Evolutionary conservation across 2,113 vertebrate genomes (phyloP).

Genomic region (Craseonycteris thonglongyai): DNA sequence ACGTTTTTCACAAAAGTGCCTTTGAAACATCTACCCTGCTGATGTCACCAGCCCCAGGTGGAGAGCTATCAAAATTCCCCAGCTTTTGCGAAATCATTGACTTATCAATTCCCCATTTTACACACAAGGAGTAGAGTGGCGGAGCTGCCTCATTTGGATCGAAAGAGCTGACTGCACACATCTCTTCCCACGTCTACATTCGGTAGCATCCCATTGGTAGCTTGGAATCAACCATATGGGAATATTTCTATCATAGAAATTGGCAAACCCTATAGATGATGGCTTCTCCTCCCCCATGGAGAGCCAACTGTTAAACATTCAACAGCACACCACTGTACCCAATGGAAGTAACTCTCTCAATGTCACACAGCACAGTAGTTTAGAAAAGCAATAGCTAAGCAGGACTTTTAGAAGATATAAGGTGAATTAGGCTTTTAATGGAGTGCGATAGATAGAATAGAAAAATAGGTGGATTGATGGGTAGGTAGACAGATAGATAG

Average conservation of each 20-base stretch:
- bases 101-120: background rate
- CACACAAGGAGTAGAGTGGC: accelerated
- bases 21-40: background rate
- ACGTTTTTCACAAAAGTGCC: background rate
- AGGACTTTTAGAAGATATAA: background rate
- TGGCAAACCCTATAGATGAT: background rate
- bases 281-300: background rate
- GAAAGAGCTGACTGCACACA: accelerated
- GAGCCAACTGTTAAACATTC: background rate
- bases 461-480: too few species aligned
- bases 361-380: background rate
- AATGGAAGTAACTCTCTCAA: background rate
- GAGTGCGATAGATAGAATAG: background rate
- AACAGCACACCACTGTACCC: background rate
- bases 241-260: background rate
- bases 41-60: accelerated
- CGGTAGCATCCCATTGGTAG: accelerated
- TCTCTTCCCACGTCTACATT: background rate
- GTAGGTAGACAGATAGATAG: too few species aligned
- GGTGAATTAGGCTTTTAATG: background rate
- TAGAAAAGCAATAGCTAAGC: background rate
- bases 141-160: background rate
- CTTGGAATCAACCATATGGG: background rate
- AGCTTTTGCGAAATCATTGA: background rate
- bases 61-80: background rate